phyloP scores from a whole-genome alignment of 2,797 vertebrate genomes.

The Darevskia mixta region DNA sequence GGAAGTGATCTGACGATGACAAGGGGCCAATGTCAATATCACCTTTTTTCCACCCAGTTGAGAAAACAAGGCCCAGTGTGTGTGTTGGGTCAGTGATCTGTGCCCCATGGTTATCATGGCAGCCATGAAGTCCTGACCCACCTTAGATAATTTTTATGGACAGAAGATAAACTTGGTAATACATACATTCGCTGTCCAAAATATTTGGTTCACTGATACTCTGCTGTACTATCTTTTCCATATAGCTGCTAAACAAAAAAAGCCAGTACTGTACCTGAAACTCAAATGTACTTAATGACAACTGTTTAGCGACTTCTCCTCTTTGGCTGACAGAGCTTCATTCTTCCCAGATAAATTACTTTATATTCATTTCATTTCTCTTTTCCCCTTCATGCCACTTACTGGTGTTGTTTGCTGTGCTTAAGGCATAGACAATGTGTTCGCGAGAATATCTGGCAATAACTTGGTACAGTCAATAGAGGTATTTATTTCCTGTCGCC shows the following conservation, averaged over 20 bases:
- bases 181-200: slow-evolving; percentile 3
- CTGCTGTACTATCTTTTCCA: neutral
- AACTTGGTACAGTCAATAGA: slow-evolving; percentile 71
- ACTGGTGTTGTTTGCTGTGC: slow-evolving; percentile 61
- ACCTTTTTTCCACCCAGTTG: too few relatives aligned
- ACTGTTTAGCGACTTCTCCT: too few relatives aligned
- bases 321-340: neutral
- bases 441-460: slow-evolving; percentile 68
- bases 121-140: too few relatives aligned
- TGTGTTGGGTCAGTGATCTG: too few relatives aligned
- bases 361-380: slow-evolving; percentile 60
- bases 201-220: slow-evolving; percentile 35
- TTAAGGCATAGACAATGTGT: slow-evolving; percentile 55
- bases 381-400: slow-evolving; percentile 58
- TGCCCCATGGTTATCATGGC: too few relatives aligned
- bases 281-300: slow-evolving; percentile 37
- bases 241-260: slow-evolving; percentile 41
- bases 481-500: slow-evolving; percentile 71
- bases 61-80: too few relatives aligned
- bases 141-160: too few relatives aligned
- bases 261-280: slow-evolving; percentile 23
- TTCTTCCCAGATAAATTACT: slow-evolving; percentile 65
- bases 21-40: too few relatives aligned
- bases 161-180: too few relatives aligned
- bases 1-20: too few relatives aligned